phyloP scores from a whole-genome alignment of 2,888 invertebrate genomes.

The Mylabris sibirica region DNA sequence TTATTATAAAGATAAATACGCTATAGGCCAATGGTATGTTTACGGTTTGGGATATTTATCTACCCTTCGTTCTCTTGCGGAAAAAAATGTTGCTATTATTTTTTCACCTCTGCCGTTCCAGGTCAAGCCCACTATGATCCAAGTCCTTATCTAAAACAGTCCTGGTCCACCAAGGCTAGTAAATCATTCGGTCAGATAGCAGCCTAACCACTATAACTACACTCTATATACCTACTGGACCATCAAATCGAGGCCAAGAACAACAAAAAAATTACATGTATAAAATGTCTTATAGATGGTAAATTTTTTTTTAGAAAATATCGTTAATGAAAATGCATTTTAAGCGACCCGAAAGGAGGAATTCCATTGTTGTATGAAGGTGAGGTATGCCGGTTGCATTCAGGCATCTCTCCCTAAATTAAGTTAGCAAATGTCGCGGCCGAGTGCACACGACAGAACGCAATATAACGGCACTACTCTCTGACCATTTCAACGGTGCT shows the following conservation, averaged over 20 bases:
- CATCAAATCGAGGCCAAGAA: neutral
- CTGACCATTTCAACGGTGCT: slow-evolving; percentile 53
- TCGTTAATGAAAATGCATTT: neutral
- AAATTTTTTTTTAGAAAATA: neutral
- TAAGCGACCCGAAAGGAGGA: slow-evolving; percentile 35
- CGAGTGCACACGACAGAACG: slow-evolving; percentile 53
- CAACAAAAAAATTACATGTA: neutral
- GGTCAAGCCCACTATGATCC: slow-evolving; percentile 53
- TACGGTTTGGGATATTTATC: slow-evolving; percentile 51
- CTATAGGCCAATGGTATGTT: slow-evolving; percentile 49
- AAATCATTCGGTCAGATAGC: slow-evolving; percentile 54
- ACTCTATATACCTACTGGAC: slow-evolving; percentile 14
- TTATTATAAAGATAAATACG: slow-evolving; percentile 48
- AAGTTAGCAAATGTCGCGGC: slow-evolving; percentile 59
- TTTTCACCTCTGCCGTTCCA: slow-evolving; percentile 54
- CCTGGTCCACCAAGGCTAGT: slow-evolving; percentile 54
- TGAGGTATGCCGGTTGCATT: slow-evolving; percentile 42
- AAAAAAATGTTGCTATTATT: slow-evolving; percentile 54
- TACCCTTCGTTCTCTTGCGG: slow-evolving; percentile 40
- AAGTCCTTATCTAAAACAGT: slow-evolving; percentile 51
- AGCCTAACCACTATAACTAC: slow-evolving; percentile 12
- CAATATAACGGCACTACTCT: slow-evolving; percentile 55
- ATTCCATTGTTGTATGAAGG: slow-evolving; percentile 51
- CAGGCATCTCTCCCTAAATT: slow-evolving; percentile 55
- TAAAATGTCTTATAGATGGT: neutral